These are phyloP conservation scores for Pantherophis vulpinus DNA, from an alignment of 2,797 vertebrate species.

Conservation along the genomic window DNA sequence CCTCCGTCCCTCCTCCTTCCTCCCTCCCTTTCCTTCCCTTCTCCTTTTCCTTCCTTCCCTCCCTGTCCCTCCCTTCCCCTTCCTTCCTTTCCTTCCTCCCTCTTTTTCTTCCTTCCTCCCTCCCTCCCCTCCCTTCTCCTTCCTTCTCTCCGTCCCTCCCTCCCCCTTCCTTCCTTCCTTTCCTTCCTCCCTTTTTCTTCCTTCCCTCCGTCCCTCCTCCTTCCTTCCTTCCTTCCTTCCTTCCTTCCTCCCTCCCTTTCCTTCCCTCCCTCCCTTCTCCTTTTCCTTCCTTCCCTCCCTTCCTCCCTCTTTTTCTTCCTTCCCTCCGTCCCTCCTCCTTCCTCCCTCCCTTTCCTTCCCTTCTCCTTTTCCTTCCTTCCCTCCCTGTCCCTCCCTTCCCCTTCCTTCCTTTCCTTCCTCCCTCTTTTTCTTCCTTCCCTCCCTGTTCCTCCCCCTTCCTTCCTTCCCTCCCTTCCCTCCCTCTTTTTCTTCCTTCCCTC, in stretches of 20 bases:
- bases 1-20: too few species aligned
- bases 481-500: too few species aligned
- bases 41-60: too few species aligned
- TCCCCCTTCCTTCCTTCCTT: not conserved
- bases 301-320: not conserved
- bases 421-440: not conserved
- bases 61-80: not conserved
- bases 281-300: too few species aligned
- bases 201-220: fast-evolving
- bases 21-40: fast-evolving
- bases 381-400: fast-evolving
- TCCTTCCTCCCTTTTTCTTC: fast-evolving
- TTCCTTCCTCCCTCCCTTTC: fast-evolving
- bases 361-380: not conserved
- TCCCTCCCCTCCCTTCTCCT: not conserved
- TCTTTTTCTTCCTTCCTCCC: not conserved
- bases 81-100: too few species aligned
- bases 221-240: not conserved
- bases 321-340: fast-evolving
- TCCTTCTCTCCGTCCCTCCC: not conserved
- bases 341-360: fast-evolving
- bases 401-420: too few species aligned
- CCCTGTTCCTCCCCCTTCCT: fast-evolving
- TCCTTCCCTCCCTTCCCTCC: fast-evolving
- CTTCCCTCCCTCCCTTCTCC: fast-evolving